Evolutionary conservation across 2,113 vertebrate genomes (phyloP).

Genomic region (Anseranas semipalmata): DNA sequence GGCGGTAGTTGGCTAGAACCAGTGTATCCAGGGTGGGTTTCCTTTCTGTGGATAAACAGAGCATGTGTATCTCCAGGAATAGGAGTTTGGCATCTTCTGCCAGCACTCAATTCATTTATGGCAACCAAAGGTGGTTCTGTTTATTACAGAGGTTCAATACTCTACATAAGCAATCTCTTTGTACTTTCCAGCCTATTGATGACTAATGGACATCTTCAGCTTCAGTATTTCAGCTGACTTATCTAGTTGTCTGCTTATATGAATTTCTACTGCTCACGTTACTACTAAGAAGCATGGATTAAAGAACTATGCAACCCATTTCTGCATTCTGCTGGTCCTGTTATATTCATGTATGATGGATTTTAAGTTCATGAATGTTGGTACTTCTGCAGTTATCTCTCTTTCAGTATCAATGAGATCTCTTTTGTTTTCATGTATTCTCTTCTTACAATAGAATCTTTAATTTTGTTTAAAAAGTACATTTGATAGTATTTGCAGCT

Average conservation of each 20-base stretch:
- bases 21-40: slow-evolving; percentile 50
- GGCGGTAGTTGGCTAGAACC: slow-evolving; percentile 22
- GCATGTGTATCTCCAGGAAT: background rate
- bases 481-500: background rate
- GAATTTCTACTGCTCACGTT: background rate
- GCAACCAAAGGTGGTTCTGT: background rate
- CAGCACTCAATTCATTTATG: background rate
- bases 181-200: background rate
- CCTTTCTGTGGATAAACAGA: slow-evolving; percentile 54
- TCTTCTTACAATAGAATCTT: background rate
- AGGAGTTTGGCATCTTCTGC: slow-evolving; percentile 5
- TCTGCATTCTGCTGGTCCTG: background rate
- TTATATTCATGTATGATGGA: background rate
- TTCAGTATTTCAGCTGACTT: background rate
- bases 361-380: background rate
- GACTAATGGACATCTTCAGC: background rate
- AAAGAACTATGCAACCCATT: background rate
- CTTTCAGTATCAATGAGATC: background rate
- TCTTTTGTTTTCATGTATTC: background rate
- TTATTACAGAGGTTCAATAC: background rate
- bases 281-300: background rate
- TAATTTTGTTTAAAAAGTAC: background rate
- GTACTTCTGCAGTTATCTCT: background rate
- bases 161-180: background rate
- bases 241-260: background rate